Evolutionary conservation across 2,888 invertebrate genomes (phyloP), one percentile per base, ranked within the genome.

Genomic region (Scelioninae gen. 2): DNA sequence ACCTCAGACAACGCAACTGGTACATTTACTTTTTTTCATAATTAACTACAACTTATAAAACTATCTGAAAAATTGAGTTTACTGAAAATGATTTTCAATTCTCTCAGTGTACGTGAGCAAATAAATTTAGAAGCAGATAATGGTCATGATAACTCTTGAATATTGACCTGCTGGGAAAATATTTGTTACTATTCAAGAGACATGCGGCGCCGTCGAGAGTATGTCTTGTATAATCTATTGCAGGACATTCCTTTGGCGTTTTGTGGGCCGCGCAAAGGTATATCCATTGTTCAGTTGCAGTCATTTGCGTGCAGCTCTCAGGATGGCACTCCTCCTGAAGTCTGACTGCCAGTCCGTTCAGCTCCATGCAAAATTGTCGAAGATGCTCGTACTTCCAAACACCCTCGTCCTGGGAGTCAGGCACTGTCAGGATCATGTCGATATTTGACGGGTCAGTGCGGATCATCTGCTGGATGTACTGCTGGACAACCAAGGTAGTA

Each of bases 351-450:
- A 99, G 88, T n/a, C 97, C 98, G 88, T 99, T 99, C 50, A 99
- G 87, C 87, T 99, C 98, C 96, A 99, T 97, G 86, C 98, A 99
- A 87, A 99, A 98, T 87, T 99, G 98, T 79, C 98, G 91, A 70
- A 99, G 90, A 89, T 99, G 99, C 88, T 99, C 99, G 86, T 99
- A 99, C 88, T 99, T 99, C 99, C 99, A 99, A 50, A 99, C 98
- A 35, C 98, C 98, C 87, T 98, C 97, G 85, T 98, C 98, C 87
- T 98, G 97, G 15, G 95, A 93, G 80, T 98, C 97, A 1, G 99
- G 99, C 89, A 98, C 96, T 81, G 93, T 96, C 52, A 99, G 88
- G 82, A 99, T 98, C 68, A 94, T 90, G 81, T 97, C 97, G 70
- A 98, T 94, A 88, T 97, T 96, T 7, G 94, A 91, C 19, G 96